Conservation (phyloP, 2,797 vertebrate species). For the Pterois miles region DNA sequence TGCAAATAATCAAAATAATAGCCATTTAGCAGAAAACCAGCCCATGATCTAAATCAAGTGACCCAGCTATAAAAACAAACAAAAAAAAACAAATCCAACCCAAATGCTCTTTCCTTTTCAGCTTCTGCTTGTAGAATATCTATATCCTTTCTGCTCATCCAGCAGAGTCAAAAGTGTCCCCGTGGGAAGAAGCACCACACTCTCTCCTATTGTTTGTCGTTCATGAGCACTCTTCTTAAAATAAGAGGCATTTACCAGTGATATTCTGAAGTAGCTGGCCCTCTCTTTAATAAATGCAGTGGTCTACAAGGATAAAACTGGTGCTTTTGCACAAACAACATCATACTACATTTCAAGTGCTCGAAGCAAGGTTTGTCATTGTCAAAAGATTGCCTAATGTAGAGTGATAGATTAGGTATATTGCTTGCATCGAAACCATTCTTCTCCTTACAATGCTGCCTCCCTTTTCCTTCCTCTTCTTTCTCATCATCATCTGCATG, state of each 20-base stretch:
- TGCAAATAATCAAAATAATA: neutral
- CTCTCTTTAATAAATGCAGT: conserved; percentile 9
- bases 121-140: neutral
- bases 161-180: neutral
- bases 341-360: neutral
- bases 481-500: neutral
- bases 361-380: neutral
- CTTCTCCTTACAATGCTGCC: neutral
- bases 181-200: neutral
- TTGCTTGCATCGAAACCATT: neutral
- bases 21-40: neutral
- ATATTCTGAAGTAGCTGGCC: neutral
- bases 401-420: neutral
- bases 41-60: neutral
- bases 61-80: neutral
- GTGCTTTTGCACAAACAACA: conserved; percentile 6
- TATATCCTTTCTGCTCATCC: neutral
- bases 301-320: conserved; percentile 4
- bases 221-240: neutral
- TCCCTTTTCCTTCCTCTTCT: neutral
- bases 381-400: neutral
- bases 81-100: neutral
- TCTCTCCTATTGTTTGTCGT: conserved; percentile 7
- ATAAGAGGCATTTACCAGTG: conserved; percentile 1
- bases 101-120: neutral